Evolutionary conservation across 2,113 vertebrate genomes (phyloP).

Genomic region (Gila orcuttii): DNA sequence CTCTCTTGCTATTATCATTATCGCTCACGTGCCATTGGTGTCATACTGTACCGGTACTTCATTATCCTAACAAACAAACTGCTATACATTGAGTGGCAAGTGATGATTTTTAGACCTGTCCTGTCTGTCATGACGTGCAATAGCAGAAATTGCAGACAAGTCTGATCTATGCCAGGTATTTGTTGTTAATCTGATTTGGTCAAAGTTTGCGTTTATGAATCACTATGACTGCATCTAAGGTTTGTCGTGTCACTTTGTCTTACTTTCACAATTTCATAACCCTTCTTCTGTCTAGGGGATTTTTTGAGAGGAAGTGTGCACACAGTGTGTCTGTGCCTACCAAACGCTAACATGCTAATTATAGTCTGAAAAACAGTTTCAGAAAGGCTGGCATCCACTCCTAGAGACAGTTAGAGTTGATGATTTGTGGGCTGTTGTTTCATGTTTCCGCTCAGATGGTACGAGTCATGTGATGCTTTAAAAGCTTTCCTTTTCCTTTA

Average conservation of each 20-base stretch:
- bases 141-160: not conserved
- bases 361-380: not conserved
- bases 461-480: too few relatives aligned
- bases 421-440: conserved; percentile 13
- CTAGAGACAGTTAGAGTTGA: not conserved
- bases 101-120: not conserved
- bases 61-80: not conserved
- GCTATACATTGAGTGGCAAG: not conserved
- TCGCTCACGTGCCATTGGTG: too few relatives aligned
- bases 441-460: conserved; percentile 3
- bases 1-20: too few relatives aligned
- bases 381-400: not conserved
- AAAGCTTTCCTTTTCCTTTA: too few relatives aligned
- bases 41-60: not conserved
- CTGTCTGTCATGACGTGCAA: not conserved
- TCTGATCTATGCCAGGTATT: not conserved
- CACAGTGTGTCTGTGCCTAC: not conserved
- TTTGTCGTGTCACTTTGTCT: not conserved
- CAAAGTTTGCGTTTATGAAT: not conserved
- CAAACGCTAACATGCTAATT: not conserved
- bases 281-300: not conserved
- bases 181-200: not conserved
- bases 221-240: not conserved
- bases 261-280: not conserved
- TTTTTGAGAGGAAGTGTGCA: not conserved